phyloP scores from a whole-genome alignment of 2,797 vertebrate species.

The Sebastes hubbsi region DNA sequence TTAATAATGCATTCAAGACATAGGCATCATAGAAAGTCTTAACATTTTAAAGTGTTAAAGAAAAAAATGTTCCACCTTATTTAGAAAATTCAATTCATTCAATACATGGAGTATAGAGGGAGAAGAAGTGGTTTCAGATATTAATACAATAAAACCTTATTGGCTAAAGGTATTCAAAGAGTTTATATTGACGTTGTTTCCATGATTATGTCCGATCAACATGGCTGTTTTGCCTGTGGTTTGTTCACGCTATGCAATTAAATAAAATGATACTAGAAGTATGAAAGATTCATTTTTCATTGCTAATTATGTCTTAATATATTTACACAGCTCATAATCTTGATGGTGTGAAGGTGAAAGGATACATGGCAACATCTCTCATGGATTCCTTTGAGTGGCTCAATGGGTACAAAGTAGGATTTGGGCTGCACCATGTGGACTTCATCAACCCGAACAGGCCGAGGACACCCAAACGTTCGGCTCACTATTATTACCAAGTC shows the following conservation, averaged over 20 bases:
- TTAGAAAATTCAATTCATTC: not conserved
- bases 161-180: not conserved
- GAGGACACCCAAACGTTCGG: slow-evolving; percentile 86
- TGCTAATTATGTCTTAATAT: slow-evolving; percentile 45
- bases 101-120: not conserved
- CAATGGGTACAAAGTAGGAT: slow-evolving; percentile 82
- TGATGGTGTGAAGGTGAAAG: slow-evolving; percentile 72
- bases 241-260: too few species aligned
- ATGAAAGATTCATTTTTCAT: not conserved
- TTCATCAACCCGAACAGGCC: slow-evolving; percentile 71
- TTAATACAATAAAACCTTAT: not conserved
- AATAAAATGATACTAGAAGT: too few species aligned
- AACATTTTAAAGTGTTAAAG: too few species aligned
- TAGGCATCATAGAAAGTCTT: too few species aligned
- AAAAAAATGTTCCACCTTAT: not conserved
- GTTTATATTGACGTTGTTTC: too few species aligned
- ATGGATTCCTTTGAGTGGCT: slow-evolving; percentile 90
- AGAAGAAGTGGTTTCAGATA: not conserved
- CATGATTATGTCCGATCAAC: too few species aligned
- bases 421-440: slow-evolving; percentile 87
- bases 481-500: slow-evolving; percentile 84
- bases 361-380: slow-evolving; percentile 83
- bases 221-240: too few species aligned
- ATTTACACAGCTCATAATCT: slow-evolving; percentile 79
- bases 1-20: too few species aligned